Percentiles rank a stretch among this genome's conserved stretches.
phyloP scores from a whole-genome alignment of 2,113 vertebrate genomes.

The Callorhinus ursinus region DNA sequence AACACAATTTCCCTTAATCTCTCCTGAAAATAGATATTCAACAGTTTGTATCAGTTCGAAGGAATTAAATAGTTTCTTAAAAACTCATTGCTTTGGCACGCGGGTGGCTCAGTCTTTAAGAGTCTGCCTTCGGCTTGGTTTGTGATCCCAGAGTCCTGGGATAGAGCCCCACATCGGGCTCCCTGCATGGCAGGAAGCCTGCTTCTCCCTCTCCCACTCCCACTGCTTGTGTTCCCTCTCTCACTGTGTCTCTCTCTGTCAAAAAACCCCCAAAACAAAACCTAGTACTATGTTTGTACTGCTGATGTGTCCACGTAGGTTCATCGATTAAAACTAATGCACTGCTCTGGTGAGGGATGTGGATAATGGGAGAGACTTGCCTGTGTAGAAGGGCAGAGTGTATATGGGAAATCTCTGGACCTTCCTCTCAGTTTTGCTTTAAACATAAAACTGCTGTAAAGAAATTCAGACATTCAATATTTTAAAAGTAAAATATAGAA shows the following conservation, averaged over 20 bases:
- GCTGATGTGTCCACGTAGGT: background rate
- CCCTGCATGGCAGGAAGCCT: no score
- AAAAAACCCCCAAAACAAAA: background rate
- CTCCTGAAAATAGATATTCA: background rate
- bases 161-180: no score
- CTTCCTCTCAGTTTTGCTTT: background rate
- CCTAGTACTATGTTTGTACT: background rate
- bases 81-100: background rate
- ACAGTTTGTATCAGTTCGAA: background rate
- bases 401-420: background rate
- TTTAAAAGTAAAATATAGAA: background rate
- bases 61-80: slow-evolving; percentile 37
- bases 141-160: no score
- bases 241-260: no score
- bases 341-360: background rate
- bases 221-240: no score
- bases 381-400: background rate
- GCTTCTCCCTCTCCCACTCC: no score
- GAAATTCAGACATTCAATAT: background rate
- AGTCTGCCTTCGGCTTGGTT: no score
- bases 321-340: background rate
- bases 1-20: slow-evolving; percentile 15
- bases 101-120: no score
- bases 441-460: background rate
- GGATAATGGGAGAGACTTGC: background rate